phyloP scores from a whole-genome alignment of 92 coral and sea anemone species.

The Ricordea florida region DNA sequence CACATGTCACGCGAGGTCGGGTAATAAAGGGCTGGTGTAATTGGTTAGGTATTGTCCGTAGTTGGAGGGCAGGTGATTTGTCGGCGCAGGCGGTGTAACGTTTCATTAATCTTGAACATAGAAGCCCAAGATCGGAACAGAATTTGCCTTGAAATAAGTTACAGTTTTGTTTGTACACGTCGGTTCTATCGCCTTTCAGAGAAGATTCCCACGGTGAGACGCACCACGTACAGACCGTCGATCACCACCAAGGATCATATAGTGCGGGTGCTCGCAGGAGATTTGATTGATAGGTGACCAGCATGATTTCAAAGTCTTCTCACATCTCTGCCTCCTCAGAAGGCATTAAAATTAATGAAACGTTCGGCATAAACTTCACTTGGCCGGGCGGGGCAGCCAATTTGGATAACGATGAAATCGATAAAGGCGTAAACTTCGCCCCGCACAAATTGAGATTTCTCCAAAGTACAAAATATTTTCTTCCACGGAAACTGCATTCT shows the following conservation, averaged over 20 bases:
- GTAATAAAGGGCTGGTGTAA: constrained; percentile 16
- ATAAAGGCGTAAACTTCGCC: neutral
- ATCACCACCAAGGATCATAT: neutral
- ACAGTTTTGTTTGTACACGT: neutral
- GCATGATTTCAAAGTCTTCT: neutral
- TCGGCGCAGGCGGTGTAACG: constrained; percentile 10
- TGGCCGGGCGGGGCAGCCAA: constrained; percentile 36
- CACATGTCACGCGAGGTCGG: constrained; percentile 1
- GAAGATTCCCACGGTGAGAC: too few species aligned
- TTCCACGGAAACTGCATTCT: neutral
- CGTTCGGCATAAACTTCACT: constrained; percentile 58
- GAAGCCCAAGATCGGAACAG: neutral
- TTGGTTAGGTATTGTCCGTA: constrained; percentile 12
- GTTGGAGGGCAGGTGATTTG: constrained; percentile 17
- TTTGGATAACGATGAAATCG: constrained; percentile 15
- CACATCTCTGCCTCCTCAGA: constrained; percentile 44
- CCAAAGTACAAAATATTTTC: neutral
- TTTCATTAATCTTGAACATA: neutral
- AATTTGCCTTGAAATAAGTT: neutral
- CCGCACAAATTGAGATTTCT: neutral
- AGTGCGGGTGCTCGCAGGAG: neutral
- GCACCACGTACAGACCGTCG: neutral
- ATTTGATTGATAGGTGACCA: neutral
- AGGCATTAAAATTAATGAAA: constrained; percentile 87
- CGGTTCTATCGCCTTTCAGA: too few species aligned